phyloP scores from a whole-genome alignment of 2,888 invertebrate genomes.

The Mantis religiosa region DNA sequence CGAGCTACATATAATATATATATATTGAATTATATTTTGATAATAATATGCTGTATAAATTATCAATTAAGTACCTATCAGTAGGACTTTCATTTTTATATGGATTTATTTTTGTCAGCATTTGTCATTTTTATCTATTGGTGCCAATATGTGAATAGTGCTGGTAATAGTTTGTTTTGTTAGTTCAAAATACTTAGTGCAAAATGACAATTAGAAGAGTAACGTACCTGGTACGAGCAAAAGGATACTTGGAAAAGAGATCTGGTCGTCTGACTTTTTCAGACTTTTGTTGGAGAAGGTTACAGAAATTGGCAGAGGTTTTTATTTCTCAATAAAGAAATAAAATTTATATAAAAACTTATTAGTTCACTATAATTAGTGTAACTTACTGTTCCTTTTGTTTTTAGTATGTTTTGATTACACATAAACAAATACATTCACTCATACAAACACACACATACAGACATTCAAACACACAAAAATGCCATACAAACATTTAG shows the following conservation, averaged over 20 bases:
- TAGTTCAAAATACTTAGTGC: background rate
- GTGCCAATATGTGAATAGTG: conserved; percentile 13
- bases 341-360: background rate
- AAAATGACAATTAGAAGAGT: background rate
- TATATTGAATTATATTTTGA: conserved; percentile 12
- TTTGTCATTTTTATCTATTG: conserved; percentile 10
- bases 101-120: conserved; percentile 9
- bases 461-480: background rate
- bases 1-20: background rate
- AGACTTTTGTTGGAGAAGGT: background rate
- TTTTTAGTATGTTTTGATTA: background rate
- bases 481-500: background rate
- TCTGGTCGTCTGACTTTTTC: background rate
- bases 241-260: background rate
- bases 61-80: conserved; percentile 17
- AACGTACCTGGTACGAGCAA: background rate
- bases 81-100: conserved; percentile 12
- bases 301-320: background rate
- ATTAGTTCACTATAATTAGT: background rate
- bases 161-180: background rate
- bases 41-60: conserved; percentile 15
- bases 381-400: background rate
- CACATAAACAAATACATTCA: background rate
- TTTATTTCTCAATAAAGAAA: background rate
- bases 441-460: background rate